Conservation (phyloP, 1,140 invertebrate species). For the Anagrus nilaparvatae region DNA sequence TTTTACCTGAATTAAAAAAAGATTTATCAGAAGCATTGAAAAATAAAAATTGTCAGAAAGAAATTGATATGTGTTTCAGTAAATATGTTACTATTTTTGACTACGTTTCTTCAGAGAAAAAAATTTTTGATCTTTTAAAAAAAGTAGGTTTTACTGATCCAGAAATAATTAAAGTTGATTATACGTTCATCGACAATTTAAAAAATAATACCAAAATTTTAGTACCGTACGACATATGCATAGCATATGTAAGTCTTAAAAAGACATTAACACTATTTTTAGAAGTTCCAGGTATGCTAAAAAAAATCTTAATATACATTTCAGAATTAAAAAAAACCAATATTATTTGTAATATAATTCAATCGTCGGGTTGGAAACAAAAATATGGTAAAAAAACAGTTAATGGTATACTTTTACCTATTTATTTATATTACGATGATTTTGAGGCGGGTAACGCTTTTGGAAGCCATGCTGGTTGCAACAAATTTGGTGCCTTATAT, state of each 20-base stretch:
- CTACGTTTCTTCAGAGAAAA: background rate
- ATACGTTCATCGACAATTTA: background rate
- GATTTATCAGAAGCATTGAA: background rate
- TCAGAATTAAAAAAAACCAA: too few relatives aligned
- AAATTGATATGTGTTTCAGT: conserved; percentile 7
- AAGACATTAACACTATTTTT: conserved; percentile 3
- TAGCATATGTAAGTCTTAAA: conserved; percentile 7
- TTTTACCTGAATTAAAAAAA: conserved; percentile 8
- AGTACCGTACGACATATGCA: background rate
- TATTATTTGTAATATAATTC: too few relatives aligned
- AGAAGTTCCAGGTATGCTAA: conserved; percentile 2
- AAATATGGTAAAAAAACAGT: too few relatives aligned
- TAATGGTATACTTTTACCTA: too few relatives aligned
- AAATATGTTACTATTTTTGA: conserved; percentile 4
- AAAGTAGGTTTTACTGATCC: conserved; percentile 1
- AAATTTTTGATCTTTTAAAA: conserved; percentile 9
- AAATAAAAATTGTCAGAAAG: background rate
- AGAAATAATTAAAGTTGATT: background rate
- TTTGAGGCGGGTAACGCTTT: too few relatives aligned
- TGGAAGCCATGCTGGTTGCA: too few relatives aligned
- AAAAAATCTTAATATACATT: too few relatives aligned
- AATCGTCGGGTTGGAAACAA: too few relatives aligned
- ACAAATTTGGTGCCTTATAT: too few relatives aligned
- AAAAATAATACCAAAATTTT: background rate
- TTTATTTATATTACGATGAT: too few relatives aligned